Percentiles rank a stretch among this genome's conserved stretches.
phyloP scores from a whole-genome alignment of 2,113 vertebrate genomes.

The Athene cunicularia region DNA sequence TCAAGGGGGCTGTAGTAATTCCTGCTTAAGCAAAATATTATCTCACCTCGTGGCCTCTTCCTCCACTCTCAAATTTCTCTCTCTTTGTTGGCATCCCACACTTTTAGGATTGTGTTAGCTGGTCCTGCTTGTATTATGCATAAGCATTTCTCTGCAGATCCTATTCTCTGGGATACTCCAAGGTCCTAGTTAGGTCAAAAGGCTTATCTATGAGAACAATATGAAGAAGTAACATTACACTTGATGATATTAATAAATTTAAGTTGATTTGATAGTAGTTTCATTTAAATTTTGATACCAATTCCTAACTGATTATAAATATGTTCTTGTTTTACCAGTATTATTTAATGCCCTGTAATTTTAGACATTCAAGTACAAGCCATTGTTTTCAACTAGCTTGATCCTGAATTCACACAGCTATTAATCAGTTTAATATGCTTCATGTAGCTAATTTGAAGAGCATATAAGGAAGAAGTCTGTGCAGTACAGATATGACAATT shows the following conservation, averaged over 20 bases:
- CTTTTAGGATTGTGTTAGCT: not conserved
- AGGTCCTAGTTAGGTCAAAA: not conserved
- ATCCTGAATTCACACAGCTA: conserved; percentile 67
- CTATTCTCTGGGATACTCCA: not conserved
- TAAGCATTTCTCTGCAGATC: not conserved
- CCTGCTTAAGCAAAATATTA: not conserved
- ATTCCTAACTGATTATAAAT: not conserved
- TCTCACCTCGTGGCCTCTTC: not conserved
- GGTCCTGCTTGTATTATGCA: not conserved
- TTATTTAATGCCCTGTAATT: not conserved
- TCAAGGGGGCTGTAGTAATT: not conserved
- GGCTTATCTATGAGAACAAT: not conserved
- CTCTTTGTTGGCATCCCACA: not conserved
- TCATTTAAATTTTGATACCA: not conserved
- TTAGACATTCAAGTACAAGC: conserved; percentile 9
- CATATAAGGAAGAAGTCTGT: conserved; percentile 68
- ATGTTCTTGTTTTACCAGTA: not conserved
- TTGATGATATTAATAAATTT: not conserved
- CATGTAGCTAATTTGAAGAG: conserved; percentile 63
- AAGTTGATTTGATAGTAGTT: not conserved
- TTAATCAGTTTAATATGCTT: conserved; percentile 77
- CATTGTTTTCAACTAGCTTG: conserved; percentile 55
- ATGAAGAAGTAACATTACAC: not conserved
- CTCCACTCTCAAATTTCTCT: not conserved
- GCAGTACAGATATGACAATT: conserved; percentile 73